Evolutionary conservation across 2,888 invertebrate genomes (phyloP), one percentile per base, ranked within the genome.

Genomic region (Xylocampa areola): DNA sequence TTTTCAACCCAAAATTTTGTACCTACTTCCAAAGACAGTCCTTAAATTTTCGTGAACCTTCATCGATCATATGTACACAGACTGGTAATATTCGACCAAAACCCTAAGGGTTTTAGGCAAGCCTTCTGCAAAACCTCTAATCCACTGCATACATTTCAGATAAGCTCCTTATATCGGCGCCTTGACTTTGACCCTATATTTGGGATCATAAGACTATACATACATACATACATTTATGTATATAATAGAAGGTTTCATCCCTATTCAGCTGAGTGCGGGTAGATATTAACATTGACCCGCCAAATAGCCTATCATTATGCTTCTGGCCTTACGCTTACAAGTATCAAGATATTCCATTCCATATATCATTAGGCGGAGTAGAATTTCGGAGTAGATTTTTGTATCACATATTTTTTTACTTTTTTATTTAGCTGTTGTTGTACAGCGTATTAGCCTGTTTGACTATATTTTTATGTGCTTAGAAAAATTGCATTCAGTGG

Each of bases 231-330:
- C 8, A n/a, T n/a, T 5, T 45, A 29, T 17, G 33, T 51, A 51
- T 59, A 67, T 41, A 32, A 39, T 40, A 33, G 25, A 48, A 33
- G 64, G 36, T 47, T 33, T 37, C 39, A 55, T 64, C 63, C 62
- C 63, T 68, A 63, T 45, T 41, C 40, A 40, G 65, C 69, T 53
- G 54, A 65, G 69, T 61, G 65, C 48, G 35, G 41, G 17, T 35
- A 36, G 54, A 68, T 65, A 65, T 68, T 68, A 68, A 53, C 54
- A 53, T 45, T 48, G 53, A 54, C 64, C 64, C 33, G 48, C 19
- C 16, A 21, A 48, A 64, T 30, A 51, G 33, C 29, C 11, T 37
- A 62, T 36, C 63, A 45, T 62, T 68, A 65, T 37, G 69, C 32
- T 7, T 25, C 13, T 8, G 48, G 48, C 48, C 68, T 48, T 45